phyloP scores from a whole-genome alignment of 2,797 vertebrate genomes.

The Saxicola maurus region DNA sequence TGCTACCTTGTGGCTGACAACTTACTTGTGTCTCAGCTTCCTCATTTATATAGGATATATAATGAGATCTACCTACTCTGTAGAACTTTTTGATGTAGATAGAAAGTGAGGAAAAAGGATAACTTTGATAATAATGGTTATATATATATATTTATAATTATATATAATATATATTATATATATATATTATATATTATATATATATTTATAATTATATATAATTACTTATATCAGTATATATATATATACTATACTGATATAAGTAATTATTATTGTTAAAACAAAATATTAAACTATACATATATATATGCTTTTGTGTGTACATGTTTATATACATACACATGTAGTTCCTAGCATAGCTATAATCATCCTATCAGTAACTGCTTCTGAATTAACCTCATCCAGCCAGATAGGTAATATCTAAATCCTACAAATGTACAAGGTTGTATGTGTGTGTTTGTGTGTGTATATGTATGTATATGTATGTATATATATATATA shows the following conservation, averaged over 20 bases:
- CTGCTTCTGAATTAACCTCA: not conserved
- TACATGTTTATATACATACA: not conserved
- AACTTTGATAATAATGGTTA: not conserved
- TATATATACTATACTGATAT: not conserved
- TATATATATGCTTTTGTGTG: rapidly evolving
- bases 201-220: no score
- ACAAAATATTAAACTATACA: not conserved
- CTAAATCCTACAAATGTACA: not conserved
- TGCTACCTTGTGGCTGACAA: not conserved
- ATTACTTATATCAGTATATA: no score
- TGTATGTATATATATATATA: not conserved
- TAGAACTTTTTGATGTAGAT: not conserved
- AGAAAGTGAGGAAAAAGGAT: not conserved
- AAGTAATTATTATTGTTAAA: not conserved
- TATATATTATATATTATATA: no score
- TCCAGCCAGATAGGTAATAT: not conserved
- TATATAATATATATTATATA: no score
- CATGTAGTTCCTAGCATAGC: not conserved
- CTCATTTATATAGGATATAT: not conserved
- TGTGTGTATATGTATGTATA: not conserved
- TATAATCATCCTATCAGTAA: not conserved
- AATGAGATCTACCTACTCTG: not conserved
- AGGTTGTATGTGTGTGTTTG: no score
- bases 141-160: no score
- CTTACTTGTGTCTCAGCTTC: not conserved